Evolutionary conservation across 2,797 vertebrate species (phyloP).

Genomic region (Cuculus canorus): DNA sequence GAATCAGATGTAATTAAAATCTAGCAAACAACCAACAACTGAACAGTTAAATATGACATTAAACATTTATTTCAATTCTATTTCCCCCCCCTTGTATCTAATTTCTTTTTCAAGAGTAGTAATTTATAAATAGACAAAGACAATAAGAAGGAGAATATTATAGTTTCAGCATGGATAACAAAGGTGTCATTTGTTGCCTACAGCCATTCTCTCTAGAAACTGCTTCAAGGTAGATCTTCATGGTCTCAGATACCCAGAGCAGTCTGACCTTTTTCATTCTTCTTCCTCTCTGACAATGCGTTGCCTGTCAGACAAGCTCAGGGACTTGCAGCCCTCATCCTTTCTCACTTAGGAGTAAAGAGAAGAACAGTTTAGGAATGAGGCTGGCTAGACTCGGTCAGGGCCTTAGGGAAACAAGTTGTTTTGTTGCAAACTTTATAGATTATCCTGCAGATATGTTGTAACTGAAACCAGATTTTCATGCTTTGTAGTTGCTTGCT

Average conservation of each 20-base stretch:
- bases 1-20: neutral
- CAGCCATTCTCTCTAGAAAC: neutral
- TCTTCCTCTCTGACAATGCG: neutral
- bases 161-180: neutral
- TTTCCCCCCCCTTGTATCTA: neutral
- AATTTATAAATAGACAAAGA: neutral
- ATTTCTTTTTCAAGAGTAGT: neutral
- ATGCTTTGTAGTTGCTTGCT: neutral
- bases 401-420: neutral
- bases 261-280: neutral
- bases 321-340: neutral
- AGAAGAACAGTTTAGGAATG: neutral
- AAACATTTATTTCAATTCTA: neutral
- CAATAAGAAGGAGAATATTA: neutral
- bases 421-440: conserved; percentile 1
- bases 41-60: neutral
- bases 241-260: neutral
- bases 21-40: neutral
- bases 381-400: neutral
- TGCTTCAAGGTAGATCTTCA: neutral
- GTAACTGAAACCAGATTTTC: conserved; percentile 13
- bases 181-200: neutral
- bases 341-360: neutral
- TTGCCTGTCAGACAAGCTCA: neutral
- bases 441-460: neutral